These are phyloP conservation scores for Chlamydotis undulata DNA, from an alignment of 2,113 vertebrate species.

Conservation along the genomic window DNA sequence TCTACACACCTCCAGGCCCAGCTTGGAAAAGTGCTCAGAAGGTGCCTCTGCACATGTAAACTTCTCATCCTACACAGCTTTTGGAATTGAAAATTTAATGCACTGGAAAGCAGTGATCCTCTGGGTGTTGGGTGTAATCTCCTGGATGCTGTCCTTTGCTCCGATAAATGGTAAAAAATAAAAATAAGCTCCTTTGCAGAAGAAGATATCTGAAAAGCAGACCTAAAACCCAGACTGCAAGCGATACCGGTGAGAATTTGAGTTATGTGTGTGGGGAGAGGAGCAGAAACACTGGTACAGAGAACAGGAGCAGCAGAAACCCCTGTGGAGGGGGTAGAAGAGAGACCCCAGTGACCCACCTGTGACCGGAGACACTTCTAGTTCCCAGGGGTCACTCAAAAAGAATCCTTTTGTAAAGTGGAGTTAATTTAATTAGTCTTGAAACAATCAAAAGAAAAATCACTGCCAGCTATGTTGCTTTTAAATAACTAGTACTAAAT, in stretches of 20 bases:
- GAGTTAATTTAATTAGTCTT: constrained; percentile 25
- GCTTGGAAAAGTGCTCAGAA: background rate
- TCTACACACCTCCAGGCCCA: background rate
- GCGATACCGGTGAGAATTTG: background rate
- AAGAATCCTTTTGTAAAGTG: background rate
- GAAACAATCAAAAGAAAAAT: constrained; percentile 10
- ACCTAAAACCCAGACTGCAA: background rate
- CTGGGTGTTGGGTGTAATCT: background rate
- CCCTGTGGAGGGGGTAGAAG: rapidly evolving
- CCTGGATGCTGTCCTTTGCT: background rate
- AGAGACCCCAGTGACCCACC: background rate
- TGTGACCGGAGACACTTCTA: background rate
- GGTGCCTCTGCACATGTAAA: background rate
- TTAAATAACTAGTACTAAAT: constrained; percentile 31
- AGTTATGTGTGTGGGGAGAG: background rate
- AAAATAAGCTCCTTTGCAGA: constrained; percentile 7
- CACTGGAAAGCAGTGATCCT: background rate
- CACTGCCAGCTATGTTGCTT: background rate
- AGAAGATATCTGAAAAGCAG: background rate
- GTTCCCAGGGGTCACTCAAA: background rate
- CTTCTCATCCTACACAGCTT: background rate
- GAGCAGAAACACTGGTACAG: background rate
- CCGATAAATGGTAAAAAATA: background rate
- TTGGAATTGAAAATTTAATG: background rate
- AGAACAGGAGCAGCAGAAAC: background rate